phyloP scores from a whole-genome alignment of 2,113 vertebrate genomes.

The Dinomys branickii region DNA sequence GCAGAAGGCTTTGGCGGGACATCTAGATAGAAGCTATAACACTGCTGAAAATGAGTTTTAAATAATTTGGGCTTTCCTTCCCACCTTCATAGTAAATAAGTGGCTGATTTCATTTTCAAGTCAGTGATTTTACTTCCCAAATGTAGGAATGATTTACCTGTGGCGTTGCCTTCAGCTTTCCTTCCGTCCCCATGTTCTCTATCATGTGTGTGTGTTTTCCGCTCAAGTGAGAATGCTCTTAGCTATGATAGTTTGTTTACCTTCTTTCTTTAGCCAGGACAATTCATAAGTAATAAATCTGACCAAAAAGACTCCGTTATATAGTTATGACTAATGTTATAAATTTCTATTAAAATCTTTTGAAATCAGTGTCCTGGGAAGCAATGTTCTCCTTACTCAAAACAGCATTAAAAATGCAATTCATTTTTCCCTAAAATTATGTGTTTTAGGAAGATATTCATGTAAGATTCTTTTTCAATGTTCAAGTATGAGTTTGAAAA shows the following conservation, averaged over 20 bases:
- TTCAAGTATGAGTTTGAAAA: background rate
- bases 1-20: background rate
- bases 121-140: background rate
- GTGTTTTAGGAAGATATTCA: background rate
- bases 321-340: background rate
- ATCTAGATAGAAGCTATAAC: background rate
- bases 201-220: background rate
- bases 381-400: background rate
- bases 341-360: background rate
- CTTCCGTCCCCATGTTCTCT: background rate
- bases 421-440: background rate
- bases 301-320: background rate
- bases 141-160: accelerated
- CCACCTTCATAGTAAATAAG: background rate
- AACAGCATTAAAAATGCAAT: background rate
- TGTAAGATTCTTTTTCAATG: background rate
- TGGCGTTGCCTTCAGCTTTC: background rate
- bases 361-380: background rate
- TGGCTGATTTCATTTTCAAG: background rate
- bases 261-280: background rate
- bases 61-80: background rate
- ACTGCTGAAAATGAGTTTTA: background rate
- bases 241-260: background rate
- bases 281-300: background rate
- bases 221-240: background rate